Conservation (phyloP, 1,140 invertebrate species). For the Drosophila suzukii region DNA sequence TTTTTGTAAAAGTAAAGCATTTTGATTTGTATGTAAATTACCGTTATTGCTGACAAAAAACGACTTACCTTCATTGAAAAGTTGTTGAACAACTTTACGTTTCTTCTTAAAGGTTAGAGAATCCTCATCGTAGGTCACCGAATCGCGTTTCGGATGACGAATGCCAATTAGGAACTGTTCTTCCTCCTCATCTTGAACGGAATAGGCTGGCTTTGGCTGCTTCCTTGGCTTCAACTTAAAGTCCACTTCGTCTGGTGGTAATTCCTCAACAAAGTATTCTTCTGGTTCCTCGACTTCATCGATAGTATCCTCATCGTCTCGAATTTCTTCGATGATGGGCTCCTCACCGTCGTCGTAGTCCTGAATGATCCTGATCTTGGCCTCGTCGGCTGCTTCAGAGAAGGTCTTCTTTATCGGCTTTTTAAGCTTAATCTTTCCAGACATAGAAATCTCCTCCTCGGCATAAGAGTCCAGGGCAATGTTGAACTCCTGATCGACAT, state of each 20-base stretch:
- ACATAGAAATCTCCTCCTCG: slow-evolving; percentile 94
- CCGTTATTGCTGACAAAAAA: neutral
- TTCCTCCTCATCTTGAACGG: slow-evolving; percentile 85
- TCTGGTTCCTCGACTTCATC: slow-evolving; percentile 88
- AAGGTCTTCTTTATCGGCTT: slow-evolving; percentile 89
- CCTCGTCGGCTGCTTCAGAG: slow-evolving; percentile 89
- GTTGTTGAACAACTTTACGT: slow-evolving; percentile 86
- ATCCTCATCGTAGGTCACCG: slow-evolving; percentile 83
- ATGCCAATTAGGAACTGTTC: slow-evolving; percentile 87
- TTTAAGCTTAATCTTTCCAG: slow-evolving; percentile 91
- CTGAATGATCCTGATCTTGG: slow-evolving; percentile 89
- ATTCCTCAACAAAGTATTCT: slow-evolving; percentile 85
- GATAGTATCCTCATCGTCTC: slow-evolving; percentile 87
- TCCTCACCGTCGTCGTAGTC: slow-evolving; percentile 88
- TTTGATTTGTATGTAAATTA: slow-evolving; percentile 27
- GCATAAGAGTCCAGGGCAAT: slow-evolving; percentile 93
- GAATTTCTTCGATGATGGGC: slow-evolving; percentile 89
- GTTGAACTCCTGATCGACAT: slow-evolving; percentile 94
- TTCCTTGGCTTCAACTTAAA: slow-evolving; percentile 86
- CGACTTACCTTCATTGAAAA: slow-evolving; percentile 86
- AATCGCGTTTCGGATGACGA: slow-evolving; percentile 84
- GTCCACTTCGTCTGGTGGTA: slow-evolving; percentile 84
- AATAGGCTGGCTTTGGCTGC: slow-evolving; percentile 70
- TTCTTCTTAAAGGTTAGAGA: slow-evolving; percentile 87
- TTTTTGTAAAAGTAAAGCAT: slow-evolving; percentile 49